Percentiles rank a stretch among this genome's conserved stretches.
Conservation (phyloP, 2,888 invertebrate species). For the Coelopa pilipes region DNA sequence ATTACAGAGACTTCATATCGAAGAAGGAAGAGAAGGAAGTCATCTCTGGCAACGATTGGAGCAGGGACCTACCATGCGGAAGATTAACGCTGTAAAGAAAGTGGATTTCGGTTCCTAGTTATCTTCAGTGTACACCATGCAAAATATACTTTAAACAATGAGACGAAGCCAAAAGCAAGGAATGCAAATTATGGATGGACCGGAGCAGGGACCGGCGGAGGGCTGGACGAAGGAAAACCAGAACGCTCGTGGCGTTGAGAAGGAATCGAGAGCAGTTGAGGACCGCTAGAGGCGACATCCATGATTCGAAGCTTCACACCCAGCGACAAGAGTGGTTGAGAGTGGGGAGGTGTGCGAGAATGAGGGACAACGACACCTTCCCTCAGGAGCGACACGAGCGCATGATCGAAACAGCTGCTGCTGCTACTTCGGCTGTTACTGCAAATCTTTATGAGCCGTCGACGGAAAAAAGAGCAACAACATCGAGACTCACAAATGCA, state of each 20-base stretch:
- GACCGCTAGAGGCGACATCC: neutral
- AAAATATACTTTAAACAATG: neutral
- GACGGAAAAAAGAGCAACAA: slow-evolving; percentile 1
- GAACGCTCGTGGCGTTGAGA: neutral
- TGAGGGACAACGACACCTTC: slow-evolving; percentile 9
- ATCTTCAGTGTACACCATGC: neutral
- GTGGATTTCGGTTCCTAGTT: neutral
- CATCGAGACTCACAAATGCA: slow-evolving; percentile 7
- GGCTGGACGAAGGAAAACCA: neutral
- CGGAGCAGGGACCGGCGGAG: neutral
- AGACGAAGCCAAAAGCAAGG: neutral
- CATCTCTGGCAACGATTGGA: too few species aligned
- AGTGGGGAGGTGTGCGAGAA: neutral
- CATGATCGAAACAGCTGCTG: slow-evolving; percentile 10
- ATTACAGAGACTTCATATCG: neutral
- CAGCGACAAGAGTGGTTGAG: neutral
- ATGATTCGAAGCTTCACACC: slow-evolving; percentile 18
- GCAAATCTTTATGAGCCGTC: slow-evolving; percentile 16
- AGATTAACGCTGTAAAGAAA: too few species aligned
- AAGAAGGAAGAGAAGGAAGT: neutral
- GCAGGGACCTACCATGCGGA: too few species aligned
- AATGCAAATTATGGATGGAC: too few species aligned
- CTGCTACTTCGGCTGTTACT: neutral
- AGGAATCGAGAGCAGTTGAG: slow-evolving; percentile 2
- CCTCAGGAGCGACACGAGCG: slow-evolving; percentile 10